Base-by-base conservation (phyloP, 2,888 invertebrate genomes). In the Ischnura elegans region DNA sequence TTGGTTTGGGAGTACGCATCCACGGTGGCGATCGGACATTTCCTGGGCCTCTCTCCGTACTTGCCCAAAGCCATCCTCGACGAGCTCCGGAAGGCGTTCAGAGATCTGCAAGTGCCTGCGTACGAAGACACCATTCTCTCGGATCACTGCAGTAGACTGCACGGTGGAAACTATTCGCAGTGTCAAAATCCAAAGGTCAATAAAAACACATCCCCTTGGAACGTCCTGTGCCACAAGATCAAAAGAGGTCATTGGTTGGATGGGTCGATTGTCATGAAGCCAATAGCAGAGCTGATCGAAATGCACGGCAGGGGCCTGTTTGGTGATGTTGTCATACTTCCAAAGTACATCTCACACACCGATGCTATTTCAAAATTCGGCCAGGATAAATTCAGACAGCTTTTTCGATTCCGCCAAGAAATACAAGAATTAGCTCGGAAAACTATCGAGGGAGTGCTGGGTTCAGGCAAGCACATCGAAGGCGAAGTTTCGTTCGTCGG, bases 61-160 rank as follows among this genome's bases (percentile, higher is more conserved):
- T 6, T 87, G 10, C 87, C 87, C 0, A 6, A n/a, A 25, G 2
- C 36, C 6, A 87, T 87, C 16, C 25, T 45, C 8, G n/a, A 87
- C 0, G 29, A 19, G 0, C 43, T 87, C 8, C 46, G 21, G 2
- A 29, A 25, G n/a, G 87, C 46, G 19, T 87, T 87, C 21, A 25
- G n/a, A 46, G n/a, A 87, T 87, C 87, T 87, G 13, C 16, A 13
- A 2, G 47, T 46, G 0, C 46, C 46, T 46, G 87, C 87, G 0
- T 87, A 87, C n/a, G 87, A 87, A n/a, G 87, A 87, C n/a, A 87
- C 87, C 47, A 36, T 87, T 45, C 46, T 87, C 1, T 87, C 87
- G 43, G 87, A 87, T 6, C 87, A 47, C 6, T 87, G 87, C 16
- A 25, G 87, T 25, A 25, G 0, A 2, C n/a, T 45, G 6, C 87